These are phyloP conservation scores for Tetragnatha versicolor DNA, from an alignment of 1,140 invertebrate genomes.

Conservation along the genomic window DNA sequence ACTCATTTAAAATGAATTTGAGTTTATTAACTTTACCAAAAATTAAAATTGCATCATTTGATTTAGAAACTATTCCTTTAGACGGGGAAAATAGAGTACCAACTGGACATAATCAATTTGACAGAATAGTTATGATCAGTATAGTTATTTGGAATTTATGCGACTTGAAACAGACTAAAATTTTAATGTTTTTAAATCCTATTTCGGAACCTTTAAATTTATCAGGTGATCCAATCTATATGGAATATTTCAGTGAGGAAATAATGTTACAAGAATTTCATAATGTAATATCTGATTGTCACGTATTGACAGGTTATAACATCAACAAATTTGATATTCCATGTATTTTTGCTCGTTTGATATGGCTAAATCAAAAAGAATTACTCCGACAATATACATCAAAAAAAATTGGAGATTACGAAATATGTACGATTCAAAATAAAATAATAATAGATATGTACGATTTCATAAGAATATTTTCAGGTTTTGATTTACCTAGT, in stretches of 20 bases:
- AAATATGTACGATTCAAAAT: not conserved
- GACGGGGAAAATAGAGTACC: conserved; percentile 7
- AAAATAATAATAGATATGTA: conserved; percentile 28
- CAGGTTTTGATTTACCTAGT: conserved; percentile 20
- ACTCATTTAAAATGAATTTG: not conserved
- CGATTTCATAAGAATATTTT: conserved; percentile 29
- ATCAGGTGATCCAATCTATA: not conserved
- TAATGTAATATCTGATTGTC: not conserved
- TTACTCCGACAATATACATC: not conserved
- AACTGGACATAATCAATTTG: not conserved
- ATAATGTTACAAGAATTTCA: conserved; percentile 3
- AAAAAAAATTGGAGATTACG: conserved; percentile 14
- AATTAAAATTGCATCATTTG: not conserved
- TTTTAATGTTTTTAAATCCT: conserved; percentile 21
- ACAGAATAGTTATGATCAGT: conserved; percentile 35
- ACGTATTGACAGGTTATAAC: conserved; percentile 26
- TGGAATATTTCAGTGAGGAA: conserved; percentile 4
- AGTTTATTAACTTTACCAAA: not conserved
- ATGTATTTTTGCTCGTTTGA: not conserved
- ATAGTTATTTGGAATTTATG: not conserved
- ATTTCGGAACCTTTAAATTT: conserved; percentile 2
- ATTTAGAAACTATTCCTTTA: conserved; percentile 29
- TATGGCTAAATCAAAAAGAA: not conserved
- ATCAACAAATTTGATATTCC: conserved; percentile 33
- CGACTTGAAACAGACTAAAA: not conserved